phyloP scores from a whole-genome alignment of 2,113 vertebrate species.

The human (Homo sapiens) region DNA sequence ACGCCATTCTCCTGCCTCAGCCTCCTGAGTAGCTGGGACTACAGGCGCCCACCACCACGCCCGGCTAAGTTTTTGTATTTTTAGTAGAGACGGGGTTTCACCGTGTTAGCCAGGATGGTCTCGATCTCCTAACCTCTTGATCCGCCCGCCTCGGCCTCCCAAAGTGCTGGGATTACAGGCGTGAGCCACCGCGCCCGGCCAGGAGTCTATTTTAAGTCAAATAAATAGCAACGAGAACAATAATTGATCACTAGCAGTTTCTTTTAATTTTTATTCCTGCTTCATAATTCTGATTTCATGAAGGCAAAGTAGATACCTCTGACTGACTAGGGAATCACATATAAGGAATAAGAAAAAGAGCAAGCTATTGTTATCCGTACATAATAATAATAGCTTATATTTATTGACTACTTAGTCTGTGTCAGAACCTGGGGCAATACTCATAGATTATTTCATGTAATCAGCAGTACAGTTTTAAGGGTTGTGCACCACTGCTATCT shows the following conservation, averaged over 20 bases:
- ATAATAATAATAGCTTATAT: background rate
- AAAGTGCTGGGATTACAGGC: no score
- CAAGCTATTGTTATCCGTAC: background rate
- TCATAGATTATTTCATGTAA: background rate
- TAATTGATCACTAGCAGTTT: background rate
- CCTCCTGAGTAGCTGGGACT: no score
- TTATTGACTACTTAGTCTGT: background rate
- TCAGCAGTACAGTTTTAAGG: background rate
- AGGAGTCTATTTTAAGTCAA: background rate
- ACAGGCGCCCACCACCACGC: rapidly evolving
- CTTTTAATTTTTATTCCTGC: background rate
- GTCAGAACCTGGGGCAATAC: background rate
- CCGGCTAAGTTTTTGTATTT: no score
- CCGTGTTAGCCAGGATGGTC: no score
- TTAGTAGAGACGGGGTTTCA: no score
- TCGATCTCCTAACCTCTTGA: no score
- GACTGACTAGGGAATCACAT: background rate
- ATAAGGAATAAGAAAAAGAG: background rate
- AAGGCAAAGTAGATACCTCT: background rate
- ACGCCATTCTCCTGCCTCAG: no score
- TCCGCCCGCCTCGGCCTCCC: no score
- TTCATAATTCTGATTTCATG: background rate
- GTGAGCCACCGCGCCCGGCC: no score
- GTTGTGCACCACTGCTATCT: background rate
- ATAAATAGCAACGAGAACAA: background rate